Conservation (phyloP, 2,888 invertebrate genomes). For the Torymus texanus region DNA sequence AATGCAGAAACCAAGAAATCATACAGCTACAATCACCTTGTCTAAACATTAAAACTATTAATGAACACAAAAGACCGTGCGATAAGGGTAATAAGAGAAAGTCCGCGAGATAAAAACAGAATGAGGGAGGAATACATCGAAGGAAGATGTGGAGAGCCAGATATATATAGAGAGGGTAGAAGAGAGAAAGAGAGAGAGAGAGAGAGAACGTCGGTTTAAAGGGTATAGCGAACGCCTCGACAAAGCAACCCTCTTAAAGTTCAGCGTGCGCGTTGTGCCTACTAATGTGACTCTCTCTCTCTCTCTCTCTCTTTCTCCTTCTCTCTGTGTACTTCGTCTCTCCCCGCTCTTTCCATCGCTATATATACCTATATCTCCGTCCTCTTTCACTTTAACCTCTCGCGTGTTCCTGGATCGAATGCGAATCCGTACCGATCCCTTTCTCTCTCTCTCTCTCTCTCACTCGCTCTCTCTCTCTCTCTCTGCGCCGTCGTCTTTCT, state of each 20-base stretch:
- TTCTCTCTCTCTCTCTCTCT: conserved; percentile 20
- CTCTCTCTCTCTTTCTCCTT: not conserved
- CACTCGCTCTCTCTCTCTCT: conserved; percentile 5
- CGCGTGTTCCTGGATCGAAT: conserved; percentile 56
- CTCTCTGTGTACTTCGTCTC: conserved; percentile 23
- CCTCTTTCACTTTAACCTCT: conserved; percentile 28
- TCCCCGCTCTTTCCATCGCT: conserved; percentile 12
- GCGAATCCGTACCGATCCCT: conserved; percentile 55
- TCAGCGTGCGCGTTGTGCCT: conserved; percentile 69
- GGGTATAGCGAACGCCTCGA: conserved; percentile 71
- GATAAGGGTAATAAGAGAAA: not conserved
- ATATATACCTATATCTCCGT: too few species aligned
- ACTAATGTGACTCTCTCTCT: conserved; percentile 63
- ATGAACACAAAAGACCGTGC: too few species aligned
- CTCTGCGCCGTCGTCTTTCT: conserved; percentile 20
- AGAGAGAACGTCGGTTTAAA: conserved; percentile 67
- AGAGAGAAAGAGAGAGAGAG: conserved; percentile 56
- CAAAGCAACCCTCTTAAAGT: conserved; percentile 72
- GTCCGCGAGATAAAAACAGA: conserved; percentile 24
- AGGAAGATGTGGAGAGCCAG: conserved; percentile 46
- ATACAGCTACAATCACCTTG: too few species aligned
- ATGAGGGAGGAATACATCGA: not conserved
- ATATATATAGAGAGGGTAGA: conserved; percentile 56
- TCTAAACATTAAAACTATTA: too few species aligned
- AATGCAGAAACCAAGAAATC: too few species aligned